phyloP scores from a whole-genome alignment of 2,113 vertebrate species.

The Plestiodon gilberti region DNA sequence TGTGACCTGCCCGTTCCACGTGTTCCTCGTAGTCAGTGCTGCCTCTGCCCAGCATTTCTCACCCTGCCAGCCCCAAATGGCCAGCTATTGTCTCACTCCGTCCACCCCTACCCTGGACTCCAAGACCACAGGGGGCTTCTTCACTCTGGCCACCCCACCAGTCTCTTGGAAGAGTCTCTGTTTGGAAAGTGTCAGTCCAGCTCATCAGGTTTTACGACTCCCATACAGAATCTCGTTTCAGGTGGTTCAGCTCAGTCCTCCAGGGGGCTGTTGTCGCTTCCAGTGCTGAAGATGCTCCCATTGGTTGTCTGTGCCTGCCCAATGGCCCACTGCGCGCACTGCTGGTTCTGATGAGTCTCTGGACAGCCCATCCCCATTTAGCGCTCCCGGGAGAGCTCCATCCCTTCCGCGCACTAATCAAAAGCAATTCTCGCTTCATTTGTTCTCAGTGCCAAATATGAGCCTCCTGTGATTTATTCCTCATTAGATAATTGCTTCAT shows the following conservation, averaged over 20 bases:
- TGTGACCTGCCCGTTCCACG: too few relatives aligned
- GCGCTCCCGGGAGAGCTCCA: conserved; percentile 42
- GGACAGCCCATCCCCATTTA: conserved; percentile 31
- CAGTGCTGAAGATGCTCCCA: conserved; percentile 38
- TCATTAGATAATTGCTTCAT: too few relatives aligned
- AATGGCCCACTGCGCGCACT: conserved; percentile 56
- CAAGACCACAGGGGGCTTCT: background rate
- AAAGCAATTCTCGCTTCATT: background rate
- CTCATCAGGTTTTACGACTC: background rate
- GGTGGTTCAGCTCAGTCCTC: conserved; percentile 13
- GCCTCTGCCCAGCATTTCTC: too few relatives aligned
- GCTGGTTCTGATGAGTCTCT: conserved; percentile 58
- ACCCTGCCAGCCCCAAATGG: too few relatives aligned
- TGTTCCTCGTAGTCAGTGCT: too few relatives aligned
- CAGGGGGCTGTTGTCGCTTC: conserved; percentile 3
- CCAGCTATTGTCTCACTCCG: too few relatives aligned
- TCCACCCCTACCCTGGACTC: too few relatives aligned
- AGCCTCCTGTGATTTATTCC: conserved; percentile 10
- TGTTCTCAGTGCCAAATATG: background rate
- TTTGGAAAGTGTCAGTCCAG: too few relatives aligned
- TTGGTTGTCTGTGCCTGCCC: background rate
- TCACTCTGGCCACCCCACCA: too few relatives aligned
- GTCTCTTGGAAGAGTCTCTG: too few relatives aligned
- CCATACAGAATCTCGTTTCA: too few relatives aligned
- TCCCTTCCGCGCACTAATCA: conserved; percentile 34